Base-by-base conservation (phyloP, 2,888 invertebrate genomes). In the Acrocyrtus sp. region DNA sequence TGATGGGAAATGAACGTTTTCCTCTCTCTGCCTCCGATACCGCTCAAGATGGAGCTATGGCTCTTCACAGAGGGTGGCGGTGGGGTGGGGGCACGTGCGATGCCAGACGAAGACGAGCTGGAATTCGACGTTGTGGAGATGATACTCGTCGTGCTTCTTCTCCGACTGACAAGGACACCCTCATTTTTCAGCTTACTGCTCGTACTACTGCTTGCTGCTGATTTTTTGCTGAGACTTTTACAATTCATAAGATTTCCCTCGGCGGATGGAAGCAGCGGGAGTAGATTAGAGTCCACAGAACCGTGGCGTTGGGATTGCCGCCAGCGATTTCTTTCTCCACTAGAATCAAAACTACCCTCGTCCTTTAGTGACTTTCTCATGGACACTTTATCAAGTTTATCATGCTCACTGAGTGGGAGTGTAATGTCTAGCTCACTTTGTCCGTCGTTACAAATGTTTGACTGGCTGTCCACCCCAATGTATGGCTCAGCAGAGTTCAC, bases 201-300 rank as follows among this genome's bases (percentile, higher is more conserved):
- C 17, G 53, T 62, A 26, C 56, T 24, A 61, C 61, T 70, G 47
- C 62, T 48, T 34, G 57, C 68, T 50, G 50, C 27, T 39, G 68
- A 47, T 34, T 58, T 70, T 41, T 70, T 72, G 15, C 58, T 53
- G n/a, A 51, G n/a, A 39, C 65, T 48, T 53, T 61, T 66, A 63
- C 67, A 67, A 73, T 68, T 73, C 73, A 73, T 73, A 73, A 27
- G 73, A 67, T 54, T 60, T 12, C 39, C 8, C 6, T 6, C 12
- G 27, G 48, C 15, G 48, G 10, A 21, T 47, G 60, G 2, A 22
- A 21, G 41, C 6, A 27, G 27, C 12, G 43, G 50, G 63, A 34
- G 51, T n/a, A n/a, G n/a, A n/a, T n/a, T n/a, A n/a, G 29, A 12
- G 60, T 43, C 10, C 19, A 21, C 10, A 48, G 26, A 6, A 43